These are phyloP conservation scores for Nasonia vitripennis DNA, from an alignment of 1,140 invertebrate species.

Conservation along the genomic window DNA sequence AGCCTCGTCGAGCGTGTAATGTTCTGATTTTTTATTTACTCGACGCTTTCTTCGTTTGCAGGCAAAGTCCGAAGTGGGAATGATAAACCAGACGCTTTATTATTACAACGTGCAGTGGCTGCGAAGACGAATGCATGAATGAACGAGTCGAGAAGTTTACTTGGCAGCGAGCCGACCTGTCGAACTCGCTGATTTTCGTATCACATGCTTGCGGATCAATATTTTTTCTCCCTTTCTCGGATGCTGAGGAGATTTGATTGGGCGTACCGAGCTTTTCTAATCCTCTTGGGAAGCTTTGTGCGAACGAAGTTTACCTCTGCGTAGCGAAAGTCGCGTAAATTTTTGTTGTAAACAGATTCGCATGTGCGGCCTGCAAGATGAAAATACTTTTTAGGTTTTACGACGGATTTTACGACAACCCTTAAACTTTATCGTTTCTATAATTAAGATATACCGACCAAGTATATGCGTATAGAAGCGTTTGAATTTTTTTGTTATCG, in stretches of 20 bases:
- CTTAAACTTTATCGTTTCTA: no score
- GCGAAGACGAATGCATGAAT: background rate
- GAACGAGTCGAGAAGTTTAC: background rate
- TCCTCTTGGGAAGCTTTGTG: background rate
- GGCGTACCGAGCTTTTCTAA: background rate
- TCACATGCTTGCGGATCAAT: conserved; percentile 31
- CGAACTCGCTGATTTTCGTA: conserved; percentile 26
- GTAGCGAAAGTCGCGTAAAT: background rate
- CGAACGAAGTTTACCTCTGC: background rate
- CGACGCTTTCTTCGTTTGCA: conserved; percentile 48
- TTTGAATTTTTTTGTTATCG: background rate
- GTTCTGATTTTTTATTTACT: conserved; percentile 40
- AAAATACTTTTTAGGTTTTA: background rate
- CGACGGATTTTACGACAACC: no score
- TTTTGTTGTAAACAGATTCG: background rate
- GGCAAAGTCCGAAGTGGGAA: background rate
- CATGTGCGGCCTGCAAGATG: background rate
- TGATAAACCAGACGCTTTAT: background rate
- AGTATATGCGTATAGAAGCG: no score
- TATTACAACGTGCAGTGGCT: background rate
- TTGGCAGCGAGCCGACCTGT: conserved; percentile 5
- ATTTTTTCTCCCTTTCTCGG: conserved; percentile 7
- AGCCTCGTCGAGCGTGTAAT: conserved; percentile 73
- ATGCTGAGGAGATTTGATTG: background rate
- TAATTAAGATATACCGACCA: no score